Conservation (phyloP, 2,113 vertebrate species). For the Neolamprologus tretocephalus region DNA sequence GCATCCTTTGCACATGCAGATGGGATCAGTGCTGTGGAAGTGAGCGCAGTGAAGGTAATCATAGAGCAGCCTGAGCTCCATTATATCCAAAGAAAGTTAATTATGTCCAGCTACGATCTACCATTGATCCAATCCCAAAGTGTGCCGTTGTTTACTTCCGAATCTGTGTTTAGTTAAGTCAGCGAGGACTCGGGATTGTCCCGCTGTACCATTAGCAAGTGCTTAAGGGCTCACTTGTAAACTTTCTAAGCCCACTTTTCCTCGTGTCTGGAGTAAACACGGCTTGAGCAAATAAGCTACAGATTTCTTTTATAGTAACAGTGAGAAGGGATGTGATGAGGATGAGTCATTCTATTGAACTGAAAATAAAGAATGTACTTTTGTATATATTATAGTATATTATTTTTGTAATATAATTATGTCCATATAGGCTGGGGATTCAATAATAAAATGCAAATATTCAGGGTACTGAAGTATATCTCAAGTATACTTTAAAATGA, state of each 20-base stretch:
- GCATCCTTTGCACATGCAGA: background rate
- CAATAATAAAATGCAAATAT: background rate
- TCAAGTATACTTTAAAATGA: background rate
- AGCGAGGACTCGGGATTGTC: background rate
- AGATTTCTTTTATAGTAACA: background rate
- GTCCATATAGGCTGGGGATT: background rate
- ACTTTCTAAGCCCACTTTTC: background rate
- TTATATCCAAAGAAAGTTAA: background rate
- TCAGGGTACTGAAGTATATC: background rate
- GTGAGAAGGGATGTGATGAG: background rate
- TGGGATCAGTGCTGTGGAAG: background rate
- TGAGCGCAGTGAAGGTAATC: background rate
- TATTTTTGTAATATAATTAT: background rate
- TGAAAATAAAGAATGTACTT: background rate
- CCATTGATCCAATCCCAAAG: background rate
- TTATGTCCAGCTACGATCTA: background rate
- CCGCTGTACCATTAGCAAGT: background rate
- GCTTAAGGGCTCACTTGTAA: background rate
- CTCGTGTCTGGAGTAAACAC: background rate
- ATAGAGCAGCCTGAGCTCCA: background rate
- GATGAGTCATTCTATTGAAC: background rate
- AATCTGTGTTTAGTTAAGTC: background rate
- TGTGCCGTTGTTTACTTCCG: background rate
- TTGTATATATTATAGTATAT: background rate
- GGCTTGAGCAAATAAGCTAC: background rate